Base-by-base conservation (phyloP, 2,113 vertebrate genomes). In the Suncus etruscus region DNA sequence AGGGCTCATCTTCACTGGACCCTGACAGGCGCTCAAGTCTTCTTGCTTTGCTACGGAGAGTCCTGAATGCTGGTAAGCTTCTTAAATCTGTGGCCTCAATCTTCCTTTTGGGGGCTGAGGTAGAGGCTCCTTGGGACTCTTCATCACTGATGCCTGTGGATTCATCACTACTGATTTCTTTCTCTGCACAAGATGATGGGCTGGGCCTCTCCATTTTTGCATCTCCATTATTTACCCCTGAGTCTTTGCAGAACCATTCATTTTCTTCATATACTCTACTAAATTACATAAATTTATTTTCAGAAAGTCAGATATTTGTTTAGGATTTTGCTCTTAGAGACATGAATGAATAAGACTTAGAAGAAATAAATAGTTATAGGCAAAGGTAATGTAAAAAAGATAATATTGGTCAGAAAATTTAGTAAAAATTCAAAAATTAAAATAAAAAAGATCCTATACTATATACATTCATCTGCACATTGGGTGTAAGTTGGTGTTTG, bases 81-180 rank as follows among this genome's bases (percentile, higher is more conserved):
- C 16, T 50, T 32, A 27, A 66, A 74, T 51, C 8, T 1, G 0
- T 5, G 25, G 51, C 1, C 1, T 16, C 74, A n/a, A 45, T 6
- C 0, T 1, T 0, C 0, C 9, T 47, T 83, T 11, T 8, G 69
- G 0, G 7, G 6, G 25, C 0, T 7, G 16, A 63, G 0, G 4
- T 72, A 29, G 16, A 77, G 63, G 25, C 3, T 77, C 29, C 6
- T 0, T 8, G 11, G 25, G 1, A 0, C 20, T 77, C n/a, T 0
- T 73, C 73, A 6, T 89, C 87, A 32, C 11, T 74, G 83, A 4
- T 22, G 29, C 72, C 83, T 8, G n/a, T 22, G 0, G 83, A 85
- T 16, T 66, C 91, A 0, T 91, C 91, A 68, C 82, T 95, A 74
- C 58, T 92, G 93, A 94, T 91, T 32, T 85, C 96, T 96, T 95